A percentile compares a stretch with the other conserved stretches of the same genome.
phyloP scores from a whole-genome alignment of 2,797 vertebrate species.

The Cossypha caffra region DNA sequence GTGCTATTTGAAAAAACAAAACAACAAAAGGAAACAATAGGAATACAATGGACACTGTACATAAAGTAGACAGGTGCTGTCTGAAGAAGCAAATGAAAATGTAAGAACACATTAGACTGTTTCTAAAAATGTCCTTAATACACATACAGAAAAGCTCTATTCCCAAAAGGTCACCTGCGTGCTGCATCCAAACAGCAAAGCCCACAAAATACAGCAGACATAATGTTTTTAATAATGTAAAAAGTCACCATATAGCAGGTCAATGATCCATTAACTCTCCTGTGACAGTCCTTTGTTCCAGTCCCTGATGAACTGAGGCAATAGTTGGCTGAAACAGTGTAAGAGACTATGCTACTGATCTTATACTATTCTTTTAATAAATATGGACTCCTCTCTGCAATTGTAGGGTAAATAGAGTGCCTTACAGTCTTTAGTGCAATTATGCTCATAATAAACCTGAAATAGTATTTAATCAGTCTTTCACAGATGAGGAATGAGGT shows the following conservation, averaged over 20 bases:
- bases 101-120: background rate
- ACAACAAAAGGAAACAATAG: background rate
- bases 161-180: background rate
- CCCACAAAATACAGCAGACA: background rate
- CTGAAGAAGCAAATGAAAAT: background rate
- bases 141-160: background rate
- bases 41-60: background rate
- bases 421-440: background rate
- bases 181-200: background rate
- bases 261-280: slow-evolving; percentile 31
- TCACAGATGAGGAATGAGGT: background rate
- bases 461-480: background rate
- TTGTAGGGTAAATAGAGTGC: background rate
- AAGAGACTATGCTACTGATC: background rate
- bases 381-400: background rate
- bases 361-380: background rate
- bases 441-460: background rate
- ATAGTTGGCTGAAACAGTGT: background rate
- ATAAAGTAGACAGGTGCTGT: background rate
- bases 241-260: slow-evolving; percentile 4
- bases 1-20: background rate
- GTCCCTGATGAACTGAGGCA: background rate
- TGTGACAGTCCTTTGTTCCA: slow-evolving; percentile 21
- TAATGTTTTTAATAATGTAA: slow-evolving; percentile 39
- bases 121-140: slow-evolving; percentile 11